phyloP scores from a whole-genome alignment of 2,797 vertebrate species.

The Malurus leucopterus region DNA sequence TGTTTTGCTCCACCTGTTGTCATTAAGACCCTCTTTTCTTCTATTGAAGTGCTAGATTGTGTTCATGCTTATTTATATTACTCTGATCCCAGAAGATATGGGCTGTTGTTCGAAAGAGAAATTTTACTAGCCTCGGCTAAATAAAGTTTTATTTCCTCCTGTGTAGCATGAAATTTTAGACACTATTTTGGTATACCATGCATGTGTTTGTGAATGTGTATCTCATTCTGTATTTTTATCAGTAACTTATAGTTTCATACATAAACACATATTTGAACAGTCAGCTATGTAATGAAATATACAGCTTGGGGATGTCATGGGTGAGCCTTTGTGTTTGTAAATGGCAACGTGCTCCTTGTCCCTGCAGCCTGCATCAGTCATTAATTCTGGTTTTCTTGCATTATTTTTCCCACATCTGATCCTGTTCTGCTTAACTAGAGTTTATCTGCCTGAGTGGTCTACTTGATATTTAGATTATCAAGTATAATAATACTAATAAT shows the following conservation, averaged over 20 bases:
- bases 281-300: neutral
- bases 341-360: neutral
- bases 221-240: neutral
- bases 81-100: neutral
- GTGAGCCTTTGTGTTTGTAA: neutral
- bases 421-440: neutral
- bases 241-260: neutral
- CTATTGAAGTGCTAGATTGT: neutral
- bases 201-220: neutral
- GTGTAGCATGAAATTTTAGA: neutral
- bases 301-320: neutral
- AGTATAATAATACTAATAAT: neutral
- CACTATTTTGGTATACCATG: neutral
- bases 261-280: neutral
- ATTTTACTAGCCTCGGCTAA: neutral
- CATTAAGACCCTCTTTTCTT: conserved; percentile 30
- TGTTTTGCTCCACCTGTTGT: conserved; percentile 50
- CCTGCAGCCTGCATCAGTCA: neutral
- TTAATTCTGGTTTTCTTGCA: neutral
- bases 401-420: neutral
- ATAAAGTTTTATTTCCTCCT: conserved; percentile 12
- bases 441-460: neutral
- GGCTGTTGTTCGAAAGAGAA: conserved; percentile 23
- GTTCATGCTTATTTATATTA: conserved; percentile 39
- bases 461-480: conserved; percentile 16